Base-by-base conservation (phyloP, 2,888 invertebrate genomes). In the Apocheima hispidaria region DNA sequence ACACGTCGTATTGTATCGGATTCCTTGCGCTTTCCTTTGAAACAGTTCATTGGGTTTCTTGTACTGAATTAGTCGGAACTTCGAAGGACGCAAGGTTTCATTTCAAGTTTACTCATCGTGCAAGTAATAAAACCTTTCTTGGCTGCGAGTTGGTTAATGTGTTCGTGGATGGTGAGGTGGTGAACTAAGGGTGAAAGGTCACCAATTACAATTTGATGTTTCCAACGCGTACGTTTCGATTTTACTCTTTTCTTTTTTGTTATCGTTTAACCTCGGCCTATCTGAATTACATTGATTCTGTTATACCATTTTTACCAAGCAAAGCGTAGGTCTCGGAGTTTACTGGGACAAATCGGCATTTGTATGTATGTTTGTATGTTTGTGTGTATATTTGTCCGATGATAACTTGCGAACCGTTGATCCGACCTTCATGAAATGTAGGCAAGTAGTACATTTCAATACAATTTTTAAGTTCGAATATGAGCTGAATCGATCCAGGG, bases 21-120 rank as follows among this genome's bases (percentile, higher is more conserved):
- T 28, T 38, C 43, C 23, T 4, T 56, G 61, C 21, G 61, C 52
- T 61, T 61, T 48, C 61, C 61, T 61, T 56, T 61, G 61, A 52
- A 46, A 51, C 48, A 56, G 51, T 44, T 58, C 54, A 58, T 63
- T 54, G 59, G 64, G 61, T 54, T 55, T 51, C 56, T 64, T 63
- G 60, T 64, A 63, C 52, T 54, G 59, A 58, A 61, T 66, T 62
- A 67, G 54, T 63, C 53, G 46, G 10, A 67, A 70, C 55, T 65
- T 65, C 20, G 65, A 64, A 69, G 72, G 72, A 36, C 50, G 62
- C 28, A 41, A 20, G 63, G 56, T 55, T 65, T 68, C 69, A 71
- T 71, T 69, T 60, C 44, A 73, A 73, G 66, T 73, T 73, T 54
- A 62, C 66, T 63, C 71, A 61, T 71, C 62, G 68, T 61, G 62